A percentile compares a stretch with the other conserved stretches of the same genome.
These are phyloP conservation scores for Dolomedes plantarius DNA, from an alignment of 2,888 invertebrate species.

Conservation along the genomic window DNA sequence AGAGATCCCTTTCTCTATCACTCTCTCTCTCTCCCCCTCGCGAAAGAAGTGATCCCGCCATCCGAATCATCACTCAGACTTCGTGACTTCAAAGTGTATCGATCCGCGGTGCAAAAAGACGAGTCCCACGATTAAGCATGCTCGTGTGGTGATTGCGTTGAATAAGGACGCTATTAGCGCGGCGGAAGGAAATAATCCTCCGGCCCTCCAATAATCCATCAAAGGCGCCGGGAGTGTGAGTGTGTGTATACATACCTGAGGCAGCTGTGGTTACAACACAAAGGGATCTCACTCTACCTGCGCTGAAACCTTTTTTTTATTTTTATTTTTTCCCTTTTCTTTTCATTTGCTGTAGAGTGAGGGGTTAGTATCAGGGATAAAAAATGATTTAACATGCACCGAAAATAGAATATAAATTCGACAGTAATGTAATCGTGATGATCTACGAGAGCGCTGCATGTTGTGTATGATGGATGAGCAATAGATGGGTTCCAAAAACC, in stretches of 20 bases:
- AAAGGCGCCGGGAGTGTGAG: slow-evolving; percentile 28
- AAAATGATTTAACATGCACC: neutral
- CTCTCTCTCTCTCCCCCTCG: neutral
- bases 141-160: slow-evolving; percentile 58
- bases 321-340: too few species aligned
- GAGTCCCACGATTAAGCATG: slow-evolving; percentile 44
- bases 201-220: slow-evolving; percentile 53
- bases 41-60: neutral
- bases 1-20: too few species aligned
- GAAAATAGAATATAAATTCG: neutral
- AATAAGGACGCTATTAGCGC: slow-evolving; percentile 54
- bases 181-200: slow-evolving; percentile 65
- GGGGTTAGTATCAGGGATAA: neutral
- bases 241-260: neutral
- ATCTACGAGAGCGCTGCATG: neutral
- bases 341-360: neutral
- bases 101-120: slow-evolving; percentile 29
- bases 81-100: slow-evolving; percentile 57
- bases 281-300: slow-evolving; percentile 4
- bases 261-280: neutral
- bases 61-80: slow-evolving; percentile 5
- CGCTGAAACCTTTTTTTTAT: neutral
- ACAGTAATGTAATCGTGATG: neutral
- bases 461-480: neutral
- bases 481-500: too few species aligned